These are phyloP conservation scores for Acanthaster planci DNA, from an alignment of 35 echinoderm and acorn worm genomes.

Conservation along the genomic window DNA sequence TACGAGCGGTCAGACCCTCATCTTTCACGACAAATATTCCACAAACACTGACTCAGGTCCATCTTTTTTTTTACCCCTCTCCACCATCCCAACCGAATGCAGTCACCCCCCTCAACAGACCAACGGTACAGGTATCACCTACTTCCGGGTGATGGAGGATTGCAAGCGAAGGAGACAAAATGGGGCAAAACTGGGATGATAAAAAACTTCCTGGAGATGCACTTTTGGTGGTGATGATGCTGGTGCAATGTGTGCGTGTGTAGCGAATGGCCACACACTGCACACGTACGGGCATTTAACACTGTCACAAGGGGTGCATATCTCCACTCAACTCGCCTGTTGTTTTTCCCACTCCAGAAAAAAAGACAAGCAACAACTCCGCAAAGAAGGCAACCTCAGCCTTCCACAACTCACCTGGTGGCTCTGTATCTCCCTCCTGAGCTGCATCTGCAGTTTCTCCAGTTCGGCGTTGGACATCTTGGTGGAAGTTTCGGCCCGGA, in stretches of 20 bases:
- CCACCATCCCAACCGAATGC: neutral
- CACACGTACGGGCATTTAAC: constrained; percentile 35
- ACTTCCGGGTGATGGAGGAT: neutral
- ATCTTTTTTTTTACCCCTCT: neutral
- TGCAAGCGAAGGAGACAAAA: neutral
- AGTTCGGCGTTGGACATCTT: constrained; percentile 96
- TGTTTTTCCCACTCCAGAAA: constrained; percentile 9
- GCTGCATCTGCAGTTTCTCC: constrained; percentile 79
- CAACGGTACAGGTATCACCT: neutral
- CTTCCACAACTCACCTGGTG: constrained; percentile 85
- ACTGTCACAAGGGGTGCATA: constrained; percentile 37
- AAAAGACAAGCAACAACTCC: constrained; percentile 24
- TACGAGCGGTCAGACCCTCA: neutral
- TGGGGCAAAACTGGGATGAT: neutral
- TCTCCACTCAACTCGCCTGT: neutral
- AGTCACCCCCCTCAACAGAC: neutral
- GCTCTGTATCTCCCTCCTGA: constrained; percentile 86
- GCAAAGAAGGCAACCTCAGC: constrained; percentile 23
- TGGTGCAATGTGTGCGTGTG: constrained; percentile 20
- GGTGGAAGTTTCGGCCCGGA: constrained; percentile 20
- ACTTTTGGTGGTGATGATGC: constrained; percentile 35
- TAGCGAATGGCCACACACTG: constrained; percentile 23
- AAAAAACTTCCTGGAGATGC: neutral
- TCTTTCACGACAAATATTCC: neutral
- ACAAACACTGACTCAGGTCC: neutral